These are phyloP conservation scores for Saturnia pavonia DNA, from an alignment of 2,888 invertebrate genomes.

Conservation along the genomic window DNA sequence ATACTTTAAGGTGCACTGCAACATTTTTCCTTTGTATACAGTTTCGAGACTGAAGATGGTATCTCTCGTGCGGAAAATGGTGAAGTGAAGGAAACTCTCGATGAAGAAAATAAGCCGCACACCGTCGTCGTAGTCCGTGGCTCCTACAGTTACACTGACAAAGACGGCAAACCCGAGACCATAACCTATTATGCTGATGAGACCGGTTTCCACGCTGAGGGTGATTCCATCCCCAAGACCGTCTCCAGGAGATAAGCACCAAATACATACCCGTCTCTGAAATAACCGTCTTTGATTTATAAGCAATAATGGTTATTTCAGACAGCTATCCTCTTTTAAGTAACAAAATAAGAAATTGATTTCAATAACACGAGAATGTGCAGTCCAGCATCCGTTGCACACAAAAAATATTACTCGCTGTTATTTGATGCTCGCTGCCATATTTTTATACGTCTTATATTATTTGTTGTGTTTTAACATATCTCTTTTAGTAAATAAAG, in stretches of 20 bases:
- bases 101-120: slow-evolving; percentile 81
- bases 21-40: slow-evolving; percentile 17
- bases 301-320: background rate
- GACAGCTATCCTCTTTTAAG: background rate
- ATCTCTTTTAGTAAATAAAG: slow-evolving; percentile 37
- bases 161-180: slow-evolving; percentile 78
- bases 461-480: slow-evolving; percentile 51
- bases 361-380: slow-evolving; percentile 17
- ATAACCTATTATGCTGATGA: slow-evolving; percentile 84
- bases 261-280: background rate
- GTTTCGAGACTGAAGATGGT: slow-evolving; percentile 41
- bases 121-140: slow-evolving; percentile 82
- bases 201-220: slow-evolving; percentile 84
- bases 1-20: background rate
- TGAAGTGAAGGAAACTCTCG: slow-evolving; percentile 60
- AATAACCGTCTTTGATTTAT: background rate
- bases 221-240: slow-evolving; percentile 82
- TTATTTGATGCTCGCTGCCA: slow-evolving; percentile 58
- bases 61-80: slow-evolving; percentile 81
- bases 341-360: slow-evolving; percentile 15
- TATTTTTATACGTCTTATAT: slow-evolving; percentile 53
- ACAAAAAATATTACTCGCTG: slow-evolving; percentile 36
- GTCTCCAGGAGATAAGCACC: slow-evolving; percentile 50
- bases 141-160: slow-evolving; percentile 78
- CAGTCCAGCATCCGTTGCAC: slow-evolving; percentile 25